Base-by-base conservation (phyloP, 1,140 invertebrate genomes). In the Drosophila pachea region DNA sequence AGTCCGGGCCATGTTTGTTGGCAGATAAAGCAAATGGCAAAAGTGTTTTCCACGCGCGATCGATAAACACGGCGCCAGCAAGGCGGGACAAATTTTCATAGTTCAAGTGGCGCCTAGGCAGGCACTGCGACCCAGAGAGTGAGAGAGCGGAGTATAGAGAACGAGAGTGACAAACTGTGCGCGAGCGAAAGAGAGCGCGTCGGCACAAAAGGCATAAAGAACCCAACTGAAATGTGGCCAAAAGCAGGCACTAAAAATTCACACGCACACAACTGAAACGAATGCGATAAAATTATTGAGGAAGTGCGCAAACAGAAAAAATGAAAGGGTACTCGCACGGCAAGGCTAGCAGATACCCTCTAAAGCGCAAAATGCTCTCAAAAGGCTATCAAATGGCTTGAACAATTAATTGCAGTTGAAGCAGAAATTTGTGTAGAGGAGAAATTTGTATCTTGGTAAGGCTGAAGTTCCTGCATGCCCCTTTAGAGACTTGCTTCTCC, bases 11-110 rank as follows among this genome's bases (percentile, higher is more conserved):
- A 82, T 82, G 78, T 82, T 82, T 82, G 78, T 68, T 83, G 78
- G 70, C 74, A 82, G 78, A 82, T 82, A 84, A 84, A 84, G 81
- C 70, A 81, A 86, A 86, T 86, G 79, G 79, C 81, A 86, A 84
- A 86, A 84, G 81, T 84, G 81, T 84, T 84, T 86, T 86, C 70
- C 78, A 84, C 75, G 84, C 68, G 72, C 79, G 79, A 84, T 88
- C 86, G 86, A 88, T 88, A 88, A 74, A 74, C 67, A 73, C 66
- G 86, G 86, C 86, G 86, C 86, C 86, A 88, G 53, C 68, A 73
- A 86, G 86, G 70, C 86, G 86, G 86, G 81, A 88, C 86, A 83
- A 79, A 87, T 88, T 84, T 88, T 88, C 86, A 88, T 88, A 86
- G 86, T 88, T 86, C 73, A 88, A 88, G 86, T 88, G 86, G 86